Evolutionary conservation across 1,140 invertebrate genomes (phyloP), one percentile per base, ranked within the genome.

Genomic region (Eriocheir sinensis): DNA sequence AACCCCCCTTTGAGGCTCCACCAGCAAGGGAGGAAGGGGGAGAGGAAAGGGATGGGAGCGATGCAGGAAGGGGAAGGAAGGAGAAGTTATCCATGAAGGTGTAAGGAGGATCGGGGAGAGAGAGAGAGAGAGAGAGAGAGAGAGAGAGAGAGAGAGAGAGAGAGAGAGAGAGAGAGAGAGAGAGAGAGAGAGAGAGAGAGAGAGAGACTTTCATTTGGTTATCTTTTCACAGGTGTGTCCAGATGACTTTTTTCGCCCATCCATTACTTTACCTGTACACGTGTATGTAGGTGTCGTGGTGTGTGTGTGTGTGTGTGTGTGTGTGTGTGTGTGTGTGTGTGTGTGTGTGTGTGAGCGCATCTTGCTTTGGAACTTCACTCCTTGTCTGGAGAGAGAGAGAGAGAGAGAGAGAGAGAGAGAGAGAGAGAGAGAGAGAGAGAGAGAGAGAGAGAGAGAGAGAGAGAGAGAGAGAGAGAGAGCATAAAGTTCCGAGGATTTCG

Each of bases 41-140:
- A n/a, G 60, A n/a, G 27, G 17, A 6, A n/a, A 72, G 12, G 27
- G 60, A n/a, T n/a, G 53, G 44, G 44, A 40, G 38, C 27, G 27
- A 90, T 41, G 44, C n/a, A 32, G 15, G 48, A 32, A 90, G 30
- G 38, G 27, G 48, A 9, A 27, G 12, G 60, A 72, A 6, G 27
- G 60, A 34, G 44, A 32, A 40, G 38, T 34, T 34, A 90, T 41
- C n/a, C n/a, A 32, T 32, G 48, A 32, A 90, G 30, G 38, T 17
- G 48, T 3, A 27, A 60, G 89, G 32, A 44, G 30, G 32, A 32
- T 8, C 17, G 89, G 89, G 32, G 83, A 86, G 83, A 40, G 40
- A 86, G 89, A 90, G 89, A 90, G 89, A 60, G 89, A 60, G 89
- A 30, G 44, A 53, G 44, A 53, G 44, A 44, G 89, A 53, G 44